phyloP scores from a whole-genome alignment of 2,113 vertebrate genomes.

The Mesoclemmys tuberculata region DNA sequence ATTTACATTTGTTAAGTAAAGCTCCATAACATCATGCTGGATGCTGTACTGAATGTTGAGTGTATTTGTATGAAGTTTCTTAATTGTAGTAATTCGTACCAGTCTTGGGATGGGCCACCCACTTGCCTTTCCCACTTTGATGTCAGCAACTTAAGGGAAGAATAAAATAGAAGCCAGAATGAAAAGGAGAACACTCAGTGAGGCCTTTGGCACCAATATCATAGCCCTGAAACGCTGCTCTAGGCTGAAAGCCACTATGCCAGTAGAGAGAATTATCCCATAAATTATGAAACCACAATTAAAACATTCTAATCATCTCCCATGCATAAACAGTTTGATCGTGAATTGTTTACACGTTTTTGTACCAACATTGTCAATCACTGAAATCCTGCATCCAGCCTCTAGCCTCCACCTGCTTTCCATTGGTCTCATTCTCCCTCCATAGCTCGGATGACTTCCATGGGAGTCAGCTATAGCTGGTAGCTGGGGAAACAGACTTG shows the following conservation, averaged over 20 bases:
- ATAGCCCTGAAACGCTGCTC: background rate
- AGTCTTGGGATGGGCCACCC: background rate
- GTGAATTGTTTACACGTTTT: background rate
- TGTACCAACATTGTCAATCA: background rate
- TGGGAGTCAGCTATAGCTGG: background rate
- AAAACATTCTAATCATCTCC: background rate
- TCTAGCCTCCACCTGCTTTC: background rate
- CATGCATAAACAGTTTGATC: background rate
- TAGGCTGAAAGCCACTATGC: background rate
- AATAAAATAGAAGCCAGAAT: conserved; percentile 20
- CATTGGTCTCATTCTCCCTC: background rate
- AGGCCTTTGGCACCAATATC: background rate
- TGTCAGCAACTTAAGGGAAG: conserved; percentile 22
- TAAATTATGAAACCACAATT: background rate
- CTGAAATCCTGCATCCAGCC: background rate
- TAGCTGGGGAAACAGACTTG: background rate
- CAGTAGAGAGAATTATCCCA: background rate
- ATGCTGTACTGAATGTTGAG: background rate
- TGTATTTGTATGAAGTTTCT: conserved; percentile 12
- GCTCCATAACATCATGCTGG: background rate
- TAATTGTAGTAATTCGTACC: conserved; percentile 18
- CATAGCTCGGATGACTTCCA: background rate
- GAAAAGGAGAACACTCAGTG: conserved; percentile 12
- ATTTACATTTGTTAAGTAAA: background rate
- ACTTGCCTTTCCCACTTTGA: conserved; percentile 46